These are phyloP conservation scores for Solenopsis fugax DNA, from an alignment of 1,140 invertebrate species.

Conservation along the genomic window DNA sequence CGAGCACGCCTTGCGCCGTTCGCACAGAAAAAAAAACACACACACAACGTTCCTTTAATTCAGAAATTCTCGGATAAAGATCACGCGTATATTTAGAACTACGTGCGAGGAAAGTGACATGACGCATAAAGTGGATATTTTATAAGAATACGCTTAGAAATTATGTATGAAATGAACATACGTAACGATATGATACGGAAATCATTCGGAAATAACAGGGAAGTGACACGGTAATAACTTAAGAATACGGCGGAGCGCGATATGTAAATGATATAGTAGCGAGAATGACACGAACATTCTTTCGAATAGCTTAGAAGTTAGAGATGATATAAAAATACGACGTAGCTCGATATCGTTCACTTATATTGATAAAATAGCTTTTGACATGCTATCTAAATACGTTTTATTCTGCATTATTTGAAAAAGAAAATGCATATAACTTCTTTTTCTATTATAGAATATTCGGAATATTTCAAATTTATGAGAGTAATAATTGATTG, in stretches of 20 bases:
- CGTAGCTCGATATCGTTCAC: background rate
- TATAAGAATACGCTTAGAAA: conserved; percentile 17
- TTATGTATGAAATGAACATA: conserved; percentile 33
- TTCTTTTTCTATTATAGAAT: background rate
- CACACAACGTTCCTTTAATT: conserved; percentile 14
- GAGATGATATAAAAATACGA: background rate
- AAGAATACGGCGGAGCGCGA: background rate
- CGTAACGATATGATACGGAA: conserved; percentile 10
- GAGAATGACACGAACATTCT: conserved; percentile 31
- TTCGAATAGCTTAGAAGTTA: conserved; percentile 27
- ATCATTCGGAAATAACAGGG: conserved; percentile 53
- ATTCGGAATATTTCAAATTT: conserved; percentile 15
- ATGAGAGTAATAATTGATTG: conserved; percentile 42
- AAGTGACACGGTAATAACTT: conserved; percentile 50
- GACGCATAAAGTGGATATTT: background rate
- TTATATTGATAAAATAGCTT: background rate
- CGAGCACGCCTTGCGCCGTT: background rate
- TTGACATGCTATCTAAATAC: too few species aligned
- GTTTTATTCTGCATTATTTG: conserved; percentile 15
- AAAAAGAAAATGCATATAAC: background rate
- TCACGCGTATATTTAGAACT: background rate
- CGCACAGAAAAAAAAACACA: background rate
- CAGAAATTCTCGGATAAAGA: background rate
- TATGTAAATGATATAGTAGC: conserved; percentile 16
- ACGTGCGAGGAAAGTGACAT: background rate